Conservation (phyloP, 2,113 vertebrate species). For the Sitta europaea region DNA sequence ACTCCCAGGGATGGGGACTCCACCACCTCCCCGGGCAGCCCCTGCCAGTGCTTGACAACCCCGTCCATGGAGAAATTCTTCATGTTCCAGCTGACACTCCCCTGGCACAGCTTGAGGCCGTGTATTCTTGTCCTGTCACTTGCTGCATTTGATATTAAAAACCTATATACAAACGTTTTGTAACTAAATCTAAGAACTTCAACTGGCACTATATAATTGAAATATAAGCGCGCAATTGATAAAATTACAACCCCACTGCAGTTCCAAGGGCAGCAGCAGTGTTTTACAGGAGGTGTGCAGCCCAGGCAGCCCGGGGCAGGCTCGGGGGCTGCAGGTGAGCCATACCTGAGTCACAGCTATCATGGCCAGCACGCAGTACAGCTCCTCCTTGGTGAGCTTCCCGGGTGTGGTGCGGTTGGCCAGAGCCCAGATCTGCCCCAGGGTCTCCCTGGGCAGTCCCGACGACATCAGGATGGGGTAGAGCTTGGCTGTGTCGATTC, state of each 20-base stretch:
- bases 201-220: not conserved
- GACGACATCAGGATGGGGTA: slow-evolving; percentile 98
- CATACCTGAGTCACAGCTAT: slow-evolving; percentile 92
- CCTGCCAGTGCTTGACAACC: not conserved
- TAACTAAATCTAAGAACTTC: not conserved
- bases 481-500: slow-evolving; percentile 95
- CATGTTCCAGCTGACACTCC: not conserved
- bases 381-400: slow-evolving; percentile 95
- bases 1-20: not conserved
- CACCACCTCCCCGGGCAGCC: not conserved
- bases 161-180: accelerated
- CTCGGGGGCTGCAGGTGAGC: not conserved
- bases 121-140: too few species aligned
- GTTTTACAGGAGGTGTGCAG: not conserved
- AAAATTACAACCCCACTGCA: not conserved
- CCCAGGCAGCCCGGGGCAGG: not conserved
- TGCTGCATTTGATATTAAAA: not conserved
- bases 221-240: not conserved
- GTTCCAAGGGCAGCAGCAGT: not conserved
- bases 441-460: slow-evolving; percentile 92
- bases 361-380: slow-evolving; percentile 91
- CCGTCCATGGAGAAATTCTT: not conserved
- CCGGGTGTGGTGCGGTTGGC: slow-evolving; percentile 96
- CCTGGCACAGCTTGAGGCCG: not conserved
- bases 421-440: slow-evolving; percentile 96